These are phyloP conservation scores for Sminthurinus signatus DNA, from an alignment of 1,140 invertebrate genomes.

Conservation along the genomic window DNA sequence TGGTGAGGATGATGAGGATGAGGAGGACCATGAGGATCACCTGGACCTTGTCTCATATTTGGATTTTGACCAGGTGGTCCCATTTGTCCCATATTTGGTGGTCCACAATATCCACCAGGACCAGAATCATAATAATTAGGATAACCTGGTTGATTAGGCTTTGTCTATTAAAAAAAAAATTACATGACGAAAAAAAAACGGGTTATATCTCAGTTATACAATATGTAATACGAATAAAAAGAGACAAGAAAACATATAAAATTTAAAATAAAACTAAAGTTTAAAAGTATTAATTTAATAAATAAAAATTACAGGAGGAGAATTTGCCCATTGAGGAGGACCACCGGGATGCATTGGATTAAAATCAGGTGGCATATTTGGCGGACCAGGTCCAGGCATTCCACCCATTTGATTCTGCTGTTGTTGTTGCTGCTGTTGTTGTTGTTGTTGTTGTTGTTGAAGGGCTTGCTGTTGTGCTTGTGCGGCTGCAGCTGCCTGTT, in stretches of 20 bases:
- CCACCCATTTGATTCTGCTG: constrained; percentile 15
- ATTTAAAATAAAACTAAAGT: not conserved
- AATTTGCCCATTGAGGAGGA: constrained; percentile 28
- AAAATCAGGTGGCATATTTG: constrained; percentile 29
- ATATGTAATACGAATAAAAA: not conserved
- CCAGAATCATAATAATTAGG: constrained; percentile 30
- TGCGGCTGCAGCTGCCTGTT: too few relatives aligned
- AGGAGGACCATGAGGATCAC: constrained; percentile 8
- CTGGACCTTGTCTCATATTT: constrained; percentile 26
- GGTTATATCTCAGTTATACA: too few relatives aligned
- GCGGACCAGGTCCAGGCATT: constrained; percentile 16
- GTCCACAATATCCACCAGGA: constrained; percentile 42
- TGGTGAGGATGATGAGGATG: too few relatives aligned
- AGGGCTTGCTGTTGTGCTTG: too few relatives aligned
- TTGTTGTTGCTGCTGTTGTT: constrained; percentile 16
- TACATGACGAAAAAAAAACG: too few relatives aligned
- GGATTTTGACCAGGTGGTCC: too few relatives aligned
- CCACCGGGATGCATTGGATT: constrained; percentile 31
- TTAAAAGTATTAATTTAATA: not conserved
- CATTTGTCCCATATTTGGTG: constrained; percentile 29
- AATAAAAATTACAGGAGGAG: constrained; percentile 16
- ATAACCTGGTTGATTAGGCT: constrained; percentile 28
- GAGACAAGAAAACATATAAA: not conserved
- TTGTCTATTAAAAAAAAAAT: constrained; percentile 16
- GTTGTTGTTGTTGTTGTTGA: too few relatives aligned